Evolutionary conservation across 2,888 invertebrate species (phyloP), one percentile per base, ranked within the genome.

Genomic region (Salpingus planirostris): DNA sequence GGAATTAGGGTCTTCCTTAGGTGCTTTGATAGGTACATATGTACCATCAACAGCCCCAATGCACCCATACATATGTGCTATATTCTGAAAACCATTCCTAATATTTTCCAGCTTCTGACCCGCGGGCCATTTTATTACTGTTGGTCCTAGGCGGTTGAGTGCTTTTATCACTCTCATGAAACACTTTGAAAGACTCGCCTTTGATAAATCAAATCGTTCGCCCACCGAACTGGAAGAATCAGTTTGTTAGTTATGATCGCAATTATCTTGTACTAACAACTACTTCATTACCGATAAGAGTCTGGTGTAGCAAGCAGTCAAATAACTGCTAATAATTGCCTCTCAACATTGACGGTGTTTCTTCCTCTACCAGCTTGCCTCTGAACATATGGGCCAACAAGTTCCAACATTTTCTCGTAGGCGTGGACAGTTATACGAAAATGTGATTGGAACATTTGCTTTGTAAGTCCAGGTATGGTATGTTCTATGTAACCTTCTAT

Each of bases 21-120:
- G 45, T 6, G 49, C 46, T 36, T 50, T 47, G 8, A 50, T 50
- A 3, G 35, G 36, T 3, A 49, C 29, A 35, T 38, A 49, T 15
- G 42, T 45, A n/a, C 48, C 48, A 40, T 51, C 49, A 21, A 49
- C 27, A 5, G 40, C 46, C 12, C 46, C 49, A 22, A 44, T 30
- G 10, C 5, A 5, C 4, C 10, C 10, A 8, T 8, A 11, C 10
- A 23, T 7, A 6, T 10, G 5, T 11, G 23, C 23, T 5, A 10
- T 23, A 7, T 23, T 5, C 10, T 23, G 6, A 11, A 23, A 23
- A 8, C 11, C 7, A 8, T 11, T 10, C 10, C 10, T 23, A 23
- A 23, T 11, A 23, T 7, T 10, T 8, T 10, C 10, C 23, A 23
- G 5, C 5, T 10, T 4, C 4, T 10, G 10, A 10, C 11, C 11